phyloP scores from a whole-genome alignment of 2,888 invertebrate species.

The Gasteruption jaculator region DNA sequence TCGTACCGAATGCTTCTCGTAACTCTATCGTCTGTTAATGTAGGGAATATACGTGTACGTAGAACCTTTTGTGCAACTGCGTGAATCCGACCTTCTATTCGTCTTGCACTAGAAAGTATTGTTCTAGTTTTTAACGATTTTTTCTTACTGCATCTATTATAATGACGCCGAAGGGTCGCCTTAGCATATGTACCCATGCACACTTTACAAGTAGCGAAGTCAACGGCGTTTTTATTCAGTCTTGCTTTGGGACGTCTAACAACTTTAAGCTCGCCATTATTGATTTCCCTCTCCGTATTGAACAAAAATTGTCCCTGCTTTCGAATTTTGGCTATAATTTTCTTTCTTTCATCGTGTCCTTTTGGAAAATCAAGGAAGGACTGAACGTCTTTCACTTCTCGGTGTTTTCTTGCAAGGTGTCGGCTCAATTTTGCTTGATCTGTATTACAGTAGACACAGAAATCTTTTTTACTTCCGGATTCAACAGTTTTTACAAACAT shows the following conservation, averaged over 20 bases:
- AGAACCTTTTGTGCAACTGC: slow-evolving; percentile 7
- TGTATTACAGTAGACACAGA: slow-evolving; percentile 18
- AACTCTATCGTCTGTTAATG: slow-evolving; percentile 14
- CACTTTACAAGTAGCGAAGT: slow-evolving; percentile 17
- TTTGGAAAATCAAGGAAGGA: slow-evolving; percentile 9
- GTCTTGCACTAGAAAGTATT: neutral
- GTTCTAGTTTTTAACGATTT: neutral
- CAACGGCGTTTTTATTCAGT: slow-evolving; percentile 7
- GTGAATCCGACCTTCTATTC: slow-evolving; percentile 14
- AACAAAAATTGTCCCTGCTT: slow-evolving; percentile 16
- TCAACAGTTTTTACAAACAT: no score
- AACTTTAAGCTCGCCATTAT: slow-evolving; percentile 15
- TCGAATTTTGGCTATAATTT: slow-evolving; percentile 13
- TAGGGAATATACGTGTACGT: slow-evolving; percentile 13
- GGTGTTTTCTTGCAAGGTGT: slow-evolving; percentile 14
- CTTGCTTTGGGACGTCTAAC: slow-evolving; percentile 12
- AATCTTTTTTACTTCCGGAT: no score
- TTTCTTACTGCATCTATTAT: slow-evolving; percentile 8
- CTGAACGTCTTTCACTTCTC: slow-evolving; percentile 12
- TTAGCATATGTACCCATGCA: slow-evolving; percentile 15
- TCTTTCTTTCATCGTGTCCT: slow-evolving; percentile 11
- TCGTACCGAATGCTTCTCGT: slow-evolving; percentile 17
- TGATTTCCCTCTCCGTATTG: slow-evolving; percentile 9
- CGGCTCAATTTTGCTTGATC: slow-evolving; percentile 18
- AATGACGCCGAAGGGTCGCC: slow-evolving; percentile 13